These are phyloP conservation scores for Hemibagrus guttatus DNA, from an alignment of 2,797 vertebrate genomes.

Conservation along the genomic window DNA sequence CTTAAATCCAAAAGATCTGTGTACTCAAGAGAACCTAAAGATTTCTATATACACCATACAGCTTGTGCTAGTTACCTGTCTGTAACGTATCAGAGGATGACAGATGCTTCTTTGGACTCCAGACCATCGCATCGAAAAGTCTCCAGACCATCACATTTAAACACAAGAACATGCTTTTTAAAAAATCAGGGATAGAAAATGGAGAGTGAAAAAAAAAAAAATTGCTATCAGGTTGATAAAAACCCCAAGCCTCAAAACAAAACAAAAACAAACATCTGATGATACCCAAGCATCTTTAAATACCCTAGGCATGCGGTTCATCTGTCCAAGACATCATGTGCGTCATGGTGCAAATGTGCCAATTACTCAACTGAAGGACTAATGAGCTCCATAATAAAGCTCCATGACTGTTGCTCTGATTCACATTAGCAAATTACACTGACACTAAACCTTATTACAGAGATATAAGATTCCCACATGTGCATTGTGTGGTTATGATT, in stretches of 20 bases:
- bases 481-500: not conserved
- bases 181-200: not conserved
- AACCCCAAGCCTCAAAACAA: too few species aligned
- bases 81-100: not conserved
- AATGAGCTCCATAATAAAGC: not conserved
- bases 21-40: not conserved
- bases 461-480: not conserved
- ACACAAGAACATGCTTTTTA: not conserved
- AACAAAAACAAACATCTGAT: not conserved
- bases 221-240: too few species aligned
- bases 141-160: not conserved
- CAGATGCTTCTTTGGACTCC: not conserved
- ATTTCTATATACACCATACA: not conserved
- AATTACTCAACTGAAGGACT: not conserved
- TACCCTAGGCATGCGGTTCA: not conserved
- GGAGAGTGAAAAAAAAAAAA: not conserved
- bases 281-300: not conserved
- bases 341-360: not conserved
- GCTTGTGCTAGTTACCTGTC: not conserved
- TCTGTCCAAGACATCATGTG: conserved; percentile 1
- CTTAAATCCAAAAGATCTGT: not conserved
- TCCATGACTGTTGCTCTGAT: not conserved
- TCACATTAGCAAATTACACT: not conserved
- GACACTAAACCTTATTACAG: not conserved
- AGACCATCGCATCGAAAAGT: not conserved